Evolutionary conservation across 92 coral and sea anemone genomes (phyloP).

Genomic region (Meandrina meandrites): DNA sequence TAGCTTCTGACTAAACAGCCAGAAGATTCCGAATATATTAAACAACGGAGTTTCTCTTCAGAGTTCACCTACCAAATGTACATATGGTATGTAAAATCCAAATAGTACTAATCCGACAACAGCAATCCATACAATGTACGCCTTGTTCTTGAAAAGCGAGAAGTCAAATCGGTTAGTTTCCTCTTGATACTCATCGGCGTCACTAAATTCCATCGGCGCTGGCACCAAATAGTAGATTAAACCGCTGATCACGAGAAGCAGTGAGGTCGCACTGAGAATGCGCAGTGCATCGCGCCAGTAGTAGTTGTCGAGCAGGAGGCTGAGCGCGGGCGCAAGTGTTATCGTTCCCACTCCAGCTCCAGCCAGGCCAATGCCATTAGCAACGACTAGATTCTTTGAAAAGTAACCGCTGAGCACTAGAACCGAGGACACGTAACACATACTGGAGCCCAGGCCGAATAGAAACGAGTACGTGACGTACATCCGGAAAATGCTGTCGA

Average conservation of each 20-base stretch:
- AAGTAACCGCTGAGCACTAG: conserved; percentile 73
- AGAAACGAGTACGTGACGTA: conserved; percentile 80
- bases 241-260: conserved; percentile 61
- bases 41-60: neutral
- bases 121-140: conserved; percentile 68
- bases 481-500: conserved; percentile 56
- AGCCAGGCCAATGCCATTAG: conserved; percentile 87
- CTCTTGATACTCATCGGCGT: conserved; percentile 33
- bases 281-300: conserved; percentile 82
- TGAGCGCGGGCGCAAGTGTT: conserved; percentile 76
- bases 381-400: conserved; percentile 68
- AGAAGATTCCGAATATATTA: neutral
- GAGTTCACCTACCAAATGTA: conserved; percentile 76
- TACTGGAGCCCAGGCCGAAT: conserved; percentile 70
- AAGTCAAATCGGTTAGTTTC: conserved; percentile 49
- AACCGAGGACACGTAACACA: conserved; percentile 76
- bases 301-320: conserved; percentile 62
- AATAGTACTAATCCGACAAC: conserved; percentile 76
- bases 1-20: neutral
- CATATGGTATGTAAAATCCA: conserved; percentile 90
- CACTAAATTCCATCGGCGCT: conserved; percentile 48
- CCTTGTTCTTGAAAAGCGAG: conserved; percentile 79
- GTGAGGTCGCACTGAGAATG: conserved; percentile 69
- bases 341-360: conserved; percentile 95
- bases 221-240: conserved; percentile 66